Base-by-base conservation (phyloP, 2,888 invertebrate species). In the Cistogaster globosa region DNA sequence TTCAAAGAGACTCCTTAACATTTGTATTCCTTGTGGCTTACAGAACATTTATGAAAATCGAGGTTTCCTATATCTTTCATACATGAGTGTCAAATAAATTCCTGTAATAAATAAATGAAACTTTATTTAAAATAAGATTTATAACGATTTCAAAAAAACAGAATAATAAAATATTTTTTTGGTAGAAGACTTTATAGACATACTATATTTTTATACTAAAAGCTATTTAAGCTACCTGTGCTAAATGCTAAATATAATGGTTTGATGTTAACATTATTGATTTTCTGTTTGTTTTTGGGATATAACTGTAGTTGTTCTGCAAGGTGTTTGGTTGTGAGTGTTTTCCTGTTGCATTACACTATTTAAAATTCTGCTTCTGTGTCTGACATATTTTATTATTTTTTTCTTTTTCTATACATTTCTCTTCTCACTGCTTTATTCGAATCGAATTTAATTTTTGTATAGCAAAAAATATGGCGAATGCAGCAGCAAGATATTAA, bases 301-400 rank as follows among this genome's bases (percentile, higher is more conserved):
- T 38, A 72, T 60, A 65, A 38, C 58, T 68, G 20, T 36, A 32
- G 53, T 65, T 38, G 69, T 53, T n/a, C 20, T 20, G 51, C 3
- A 48, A 48, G n/a, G 57, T 36, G 42, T 63, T 45, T 20, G 55
- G 57, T 58, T 67, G 38, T 72, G 38, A 38, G 12, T 42, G 42
- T 57, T 22, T 85, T 81, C 45, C 75, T 72, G 82, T 78, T 83
- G 77, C 72, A 78, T 72, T 62, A 53, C 74, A 68, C 79, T 60
- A 78, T 79, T 83, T 75, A 67, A 76, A 84, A 79, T 69, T 79
- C 75, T 69, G 45, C 65, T 58, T 79, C 79, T 84, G 84, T 60
- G 76, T 63, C 71, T 75, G 84, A 75, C 84, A 84, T 65, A 84
- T 84, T 84, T 83, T 84, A 83, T 72, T 83, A 83, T 75, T 58